Evolutionary conservation across 2,888 invertebrate species (phyloP).

Genomic region (Metacarcinus magister): DNA sequence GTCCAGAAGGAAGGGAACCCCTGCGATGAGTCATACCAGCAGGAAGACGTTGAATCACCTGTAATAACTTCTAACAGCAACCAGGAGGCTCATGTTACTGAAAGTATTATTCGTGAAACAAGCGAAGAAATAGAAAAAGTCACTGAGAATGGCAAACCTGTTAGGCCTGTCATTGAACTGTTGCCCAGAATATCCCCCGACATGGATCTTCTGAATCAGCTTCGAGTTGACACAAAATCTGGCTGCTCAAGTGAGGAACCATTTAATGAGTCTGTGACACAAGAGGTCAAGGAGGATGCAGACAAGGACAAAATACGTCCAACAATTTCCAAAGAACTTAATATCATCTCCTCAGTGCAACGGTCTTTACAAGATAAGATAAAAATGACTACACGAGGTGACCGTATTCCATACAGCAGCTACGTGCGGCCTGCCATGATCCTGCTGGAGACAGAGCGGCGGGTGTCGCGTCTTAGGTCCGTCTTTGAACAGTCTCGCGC

Average conservation of each 20-base stretch:
- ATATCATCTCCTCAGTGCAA: background rate
- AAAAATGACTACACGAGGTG: background rate
- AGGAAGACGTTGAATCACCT: background rate
- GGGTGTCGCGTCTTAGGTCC: slow-evolving; percentile 68
- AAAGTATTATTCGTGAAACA: background rate
- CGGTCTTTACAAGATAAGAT: background rate
- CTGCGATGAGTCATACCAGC: background rate
- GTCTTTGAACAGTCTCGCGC: slow-evolving; percentile 66
- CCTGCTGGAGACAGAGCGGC: slow-evolving; percentile 61
- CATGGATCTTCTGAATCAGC: slow-evolving; percentile 64
- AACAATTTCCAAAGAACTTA: background rate
- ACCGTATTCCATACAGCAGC: slow-evolving; percentile 60
- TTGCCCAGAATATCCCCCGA: slow-evolving; percentile 68
- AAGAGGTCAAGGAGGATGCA: background rate
- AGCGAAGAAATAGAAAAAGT: background rate
- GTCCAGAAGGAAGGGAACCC: background rate
- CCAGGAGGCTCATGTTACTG: background rate
- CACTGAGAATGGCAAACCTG: background rate
- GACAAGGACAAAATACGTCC: background rate
- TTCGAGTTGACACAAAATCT: slow-evolving; percentile 57
- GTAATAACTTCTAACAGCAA: background rate
- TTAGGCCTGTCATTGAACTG: background rate
- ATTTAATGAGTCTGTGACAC: background rate
- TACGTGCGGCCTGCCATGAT: slow-evolving; percentile 54
- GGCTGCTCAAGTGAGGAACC: background rate